Evolutionary conservation across 1,140 invertebrate species (phyloP), one percentile per base, ranked within the genome.

Genomic region (Drosophila eugracilis): DNA sequence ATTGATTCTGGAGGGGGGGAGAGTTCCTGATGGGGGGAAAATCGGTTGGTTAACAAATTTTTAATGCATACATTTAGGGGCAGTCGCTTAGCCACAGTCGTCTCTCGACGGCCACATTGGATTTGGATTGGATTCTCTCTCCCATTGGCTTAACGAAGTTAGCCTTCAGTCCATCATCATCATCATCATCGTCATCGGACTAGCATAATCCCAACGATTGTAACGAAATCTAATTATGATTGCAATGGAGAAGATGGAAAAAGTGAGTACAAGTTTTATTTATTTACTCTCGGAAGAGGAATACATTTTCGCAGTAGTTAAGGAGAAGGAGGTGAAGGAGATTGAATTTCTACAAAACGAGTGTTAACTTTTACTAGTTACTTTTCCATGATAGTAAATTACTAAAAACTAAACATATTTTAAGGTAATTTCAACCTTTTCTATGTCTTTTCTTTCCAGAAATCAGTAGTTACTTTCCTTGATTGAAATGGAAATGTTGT

Each of bases 41-140:
- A 44, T 45, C 39, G 60, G 48, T 66, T 22, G 59, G 53, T 47
- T 67, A 66, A 52, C 71, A 78, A 57, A 72, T 62, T 78, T 75
- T 78, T 78, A 78, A 78, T 78, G 75, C 75, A 73, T 78, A 67
- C 75, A 78, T 67, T 78, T 66, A 21, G 53, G 53, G 32, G 7
- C 10, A 21, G 58, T 30, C 14, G 22, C 6, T 12, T 10, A n/a
- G n/a, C n/a, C n/a, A n/a, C 41, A 4, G 0, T 21, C 15, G 41
- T 32, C n/a, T n/a, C n/a, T n/a, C n/a, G 22, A 28, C 41, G 34
- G 26, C 47, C 47, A 53, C 24, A 74, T 74, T 44, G 28, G 48
- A 67, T 54, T 66, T 57, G 26, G 26, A 65, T 54, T 74, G 55
- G 50, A 65, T 59, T 58, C n/a, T n/a, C n/a, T n/a, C n/a, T n/a